Base-by-base conservation (phyloP, 2,888 invertebrate genomes). In the Bellardia bayeri region DNA sequence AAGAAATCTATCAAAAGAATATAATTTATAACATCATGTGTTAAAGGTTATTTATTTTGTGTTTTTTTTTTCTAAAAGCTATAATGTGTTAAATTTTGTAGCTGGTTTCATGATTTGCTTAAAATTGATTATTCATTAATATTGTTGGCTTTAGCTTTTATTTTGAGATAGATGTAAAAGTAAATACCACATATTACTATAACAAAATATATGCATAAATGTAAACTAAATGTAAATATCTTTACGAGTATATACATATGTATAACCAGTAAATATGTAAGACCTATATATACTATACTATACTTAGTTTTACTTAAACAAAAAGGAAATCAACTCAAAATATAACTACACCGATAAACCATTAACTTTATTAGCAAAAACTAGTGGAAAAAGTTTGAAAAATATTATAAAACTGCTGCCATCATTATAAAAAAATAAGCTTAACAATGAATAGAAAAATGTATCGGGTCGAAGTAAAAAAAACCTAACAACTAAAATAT, bases 31-130 rank as follows among this genome's bases (percentile, higher is more conserved):
- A 64, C 37, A 45, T 45, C 40, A 61, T 42, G 5, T 56, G 71
- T 83, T 40, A 83, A 83, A 83, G 76, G 78, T 83, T 76, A 83
- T 71, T 71, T 66, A 54, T 68, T 79, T 68, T 37, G 2, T 33
- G 8, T 3, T 58, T 13, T 56, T 71, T 51, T 71, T 51, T 71
- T 58, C 61, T 54, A 51, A 76, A 49, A 68, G 30, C 23, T 61
- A 40, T 69, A 14, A 71, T 45, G 63, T 45, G 54, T 76, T 45
- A 33, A 16, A 51, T 71, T 23, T 45, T 56, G 14, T 33, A 68
- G 5, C 11, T 82, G 37, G n/a, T 9, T 69, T 71, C 71, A 78
- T 42, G 76, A 64, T 61, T 56, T 37, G 71, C 64, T 56, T 56
- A 71, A 83, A 56, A 83, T 78, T 78, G 45, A 83, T 71, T 71